These are phyloP conservation scores for Bombus balteatus DNA, from an alignment of 1,140 invertebrate species.

Conservation along the genomic window DNA sequence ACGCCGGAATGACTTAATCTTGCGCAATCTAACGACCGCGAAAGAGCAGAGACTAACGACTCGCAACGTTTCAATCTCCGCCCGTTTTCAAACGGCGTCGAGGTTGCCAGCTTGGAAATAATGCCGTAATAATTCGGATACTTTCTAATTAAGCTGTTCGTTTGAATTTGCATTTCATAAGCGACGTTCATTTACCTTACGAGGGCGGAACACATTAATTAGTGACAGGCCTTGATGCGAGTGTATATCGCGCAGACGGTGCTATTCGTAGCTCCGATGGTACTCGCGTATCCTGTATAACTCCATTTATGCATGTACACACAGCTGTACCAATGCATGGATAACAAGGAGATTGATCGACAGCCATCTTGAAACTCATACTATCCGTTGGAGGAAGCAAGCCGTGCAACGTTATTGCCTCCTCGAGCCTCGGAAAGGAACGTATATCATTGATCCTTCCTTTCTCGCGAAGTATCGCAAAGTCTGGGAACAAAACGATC, in stretches of 20 bases:
- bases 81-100: background rate
- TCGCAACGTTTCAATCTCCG: background rate
- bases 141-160: constrained; percentile 16
- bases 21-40: background rate
- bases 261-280: constrained; percentile 23
- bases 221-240: background rate
- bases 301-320: constrained; percentile 51
- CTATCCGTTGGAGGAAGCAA: constrained; percentile 23
- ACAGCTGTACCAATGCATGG: constrained; percentile 56
- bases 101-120: background rate
- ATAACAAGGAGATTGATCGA: constrained; percentile 47
- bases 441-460: constrained; percentile 2
- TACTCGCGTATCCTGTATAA: constrained; percentile 25
- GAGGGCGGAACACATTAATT: constrained; percentile 19
- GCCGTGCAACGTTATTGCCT: constrained; percentile 5
- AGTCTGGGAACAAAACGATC: background rate
- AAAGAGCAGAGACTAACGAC: background rate
- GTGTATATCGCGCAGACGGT: background rate
- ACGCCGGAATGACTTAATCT: background rate
- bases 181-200: constrained; percentile 16
- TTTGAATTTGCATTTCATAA: constrained; percentile 22
- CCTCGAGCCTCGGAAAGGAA: background rate
- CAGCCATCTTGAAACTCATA: constrained; percentile 41
- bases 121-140: background rate
- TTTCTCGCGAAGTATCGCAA: background rate